Evolutionary conservation across 2,113 vertebrate genomes (phyloP), one percentile per base, ranked within the genome.

Genomic region (Tyrannus savana): DNA sequence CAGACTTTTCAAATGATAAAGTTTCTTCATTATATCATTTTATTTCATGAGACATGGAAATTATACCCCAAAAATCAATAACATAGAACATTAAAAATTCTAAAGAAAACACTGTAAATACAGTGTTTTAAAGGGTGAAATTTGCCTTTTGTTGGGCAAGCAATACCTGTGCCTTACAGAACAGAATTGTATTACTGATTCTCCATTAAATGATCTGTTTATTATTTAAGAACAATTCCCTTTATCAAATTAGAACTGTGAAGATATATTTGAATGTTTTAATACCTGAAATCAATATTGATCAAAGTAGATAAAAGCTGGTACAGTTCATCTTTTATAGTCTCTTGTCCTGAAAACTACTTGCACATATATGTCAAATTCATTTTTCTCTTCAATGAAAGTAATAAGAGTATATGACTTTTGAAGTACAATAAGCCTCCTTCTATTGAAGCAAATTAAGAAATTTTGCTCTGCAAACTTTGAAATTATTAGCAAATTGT

Each of bases 221-320:
- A 16, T 60, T 63, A 49, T n/a, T 72, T 41, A 87, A 86, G 49
- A 88, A 50, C 5, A 71, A n/a, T 55, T 80, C 5, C 4, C 72
- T 22, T 75, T 56, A 50, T 28, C 16, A 59, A 28, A 62, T 53
- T 46, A 67, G 12, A 84, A 46, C 15, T 42, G 44, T 67, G 8
- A 87, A 89, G 14, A 42, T 46, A 6, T 62, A 49, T 63, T 66
- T 95, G 22, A 74, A 35, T 55, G 7, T 2, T 55, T 87, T 78
- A 72, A 55, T 42, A 12, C 6, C 30, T 12, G 1, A 81, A 67
- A 64, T 58, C 44, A 64, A 4, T 71, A 79, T 68, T 10, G 49
- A 3, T 76, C 76, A 96, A 96, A 97, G 95, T 96, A 97, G 97
- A 98, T 98, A 96, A 98, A 97, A 96, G 16, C 6, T 84, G 33